phyloP scores from a whole-genome alignment of 2,113 vertebrate species.

The Corythaixoides concolor region DNA sequence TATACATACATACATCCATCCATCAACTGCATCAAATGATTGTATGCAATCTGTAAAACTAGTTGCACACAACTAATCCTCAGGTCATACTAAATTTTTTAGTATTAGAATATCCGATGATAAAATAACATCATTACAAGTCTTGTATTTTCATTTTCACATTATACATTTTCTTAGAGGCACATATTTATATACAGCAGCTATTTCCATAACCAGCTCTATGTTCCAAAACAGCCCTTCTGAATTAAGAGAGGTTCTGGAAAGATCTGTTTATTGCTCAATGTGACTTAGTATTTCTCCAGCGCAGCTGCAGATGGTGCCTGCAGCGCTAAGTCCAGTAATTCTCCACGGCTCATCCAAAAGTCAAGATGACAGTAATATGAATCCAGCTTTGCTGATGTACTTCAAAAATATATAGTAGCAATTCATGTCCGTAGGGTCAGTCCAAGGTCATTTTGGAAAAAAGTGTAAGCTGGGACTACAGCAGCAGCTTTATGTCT shows the following conservation, averaged over 20 bases:
- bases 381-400: slow-evolving; percentile 40
- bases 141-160: neutral
- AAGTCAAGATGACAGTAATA: neutral
- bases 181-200: slow-evolving; percentile 39
- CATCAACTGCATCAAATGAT: accelerated
- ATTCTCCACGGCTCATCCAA: neutral
- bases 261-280: slow-evolving; percentile 1
- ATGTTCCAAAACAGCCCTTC: slow-evolving; percentile 44
- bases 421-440: neutral
- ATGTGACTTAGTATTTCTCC: neutral
- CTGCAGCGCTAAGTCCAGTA: neutral
- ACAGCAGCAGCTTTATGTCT: slow-evolving; percentile 18
- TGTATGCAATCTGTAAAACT: neutral
- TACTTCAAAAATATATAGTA: slow-evolving; percentile 18
- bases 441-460: neutral
- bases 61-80: neutral
- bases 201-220: slow-evolving; percentile 7
- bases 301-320: neutral
- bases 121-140: neutral
- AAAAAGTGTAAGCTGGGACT: neutral
- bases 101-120: neutral
- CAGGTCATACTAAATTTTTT: neutral
- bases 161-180: slow-evolving; percentile 47
- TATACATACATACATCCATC: neutral
- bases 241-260: neutral